Evolutionary conservation across 2,113 vertebrate genomes (phyloP).

Genomic region (Reinhardtius hippoglossoides): DNA sequence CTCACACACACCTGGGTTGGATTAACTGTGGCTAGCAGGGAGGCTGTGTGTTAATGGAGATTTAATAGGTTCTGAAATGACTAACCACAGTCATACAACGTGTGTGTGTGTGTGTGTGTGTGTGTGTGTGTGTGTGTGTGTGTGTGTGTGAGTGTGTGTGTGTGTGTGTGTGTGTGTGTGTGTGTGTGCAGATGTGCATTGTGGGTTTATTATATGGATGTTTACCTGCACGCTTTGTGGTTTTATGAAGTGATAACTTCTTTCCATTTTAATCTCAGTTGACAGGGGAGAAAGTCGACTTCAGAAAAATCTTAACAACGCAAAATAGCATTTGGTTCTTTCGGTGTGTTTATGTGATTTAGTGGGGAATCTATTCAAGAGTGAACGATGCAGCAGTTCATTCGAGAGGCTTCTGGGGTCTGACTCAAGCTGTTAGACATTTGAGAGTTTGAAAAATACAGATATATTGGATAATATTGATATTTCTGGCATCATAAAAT

Average conservation of each 20-base stretch:
- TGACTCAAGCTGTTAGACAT: not conserved
- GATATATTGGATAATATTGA: not conserved
- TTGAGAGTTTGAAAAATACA: not conserved
- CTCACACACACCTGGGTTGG: slow-evolving; percentile 69
- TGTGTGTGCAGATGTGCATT: slow-evolving; percentile 2
- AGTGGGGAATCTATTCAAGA: not conserved
- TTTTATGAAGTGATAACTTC: slow-evolving; percentile 29
- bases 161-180: slow-evolving; percentile 11
- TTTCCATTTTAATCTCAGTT: slow-evolving; percentile 40
- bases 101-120: slow-evolving; percentile 17
- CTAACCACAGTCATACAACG: slow-evolving; percentile 37
- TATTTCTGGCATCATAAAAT: too few species aligned
- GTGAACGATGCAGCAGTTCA: not conserved
- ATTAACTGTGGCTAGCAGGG: slow-evolving; percentile 69
- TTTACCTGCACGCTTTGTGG: slow-evolving; percentile 21
- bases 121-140: slow-evolving; percentile 18
- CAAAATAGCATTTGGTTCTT: not conserved
- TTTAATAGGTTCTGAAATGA: slow-evolving; percentile 79
- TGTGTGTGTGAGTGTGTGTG: too few species aligned
- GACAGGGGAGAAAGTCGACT: not conserved
- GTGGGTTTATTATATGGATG: not conserved
- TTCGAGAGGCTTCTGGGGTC: too few species aligned
- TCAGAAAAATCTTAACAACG: not conserved
- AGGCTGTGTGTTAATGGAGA: slow-evolving; percentile 77
- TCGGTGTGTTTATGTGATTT: not conserved